phyloP scores from a whole-genome alignment of 2,797 vertebrate species.

The Philypnodon macrostomus region DNA sequence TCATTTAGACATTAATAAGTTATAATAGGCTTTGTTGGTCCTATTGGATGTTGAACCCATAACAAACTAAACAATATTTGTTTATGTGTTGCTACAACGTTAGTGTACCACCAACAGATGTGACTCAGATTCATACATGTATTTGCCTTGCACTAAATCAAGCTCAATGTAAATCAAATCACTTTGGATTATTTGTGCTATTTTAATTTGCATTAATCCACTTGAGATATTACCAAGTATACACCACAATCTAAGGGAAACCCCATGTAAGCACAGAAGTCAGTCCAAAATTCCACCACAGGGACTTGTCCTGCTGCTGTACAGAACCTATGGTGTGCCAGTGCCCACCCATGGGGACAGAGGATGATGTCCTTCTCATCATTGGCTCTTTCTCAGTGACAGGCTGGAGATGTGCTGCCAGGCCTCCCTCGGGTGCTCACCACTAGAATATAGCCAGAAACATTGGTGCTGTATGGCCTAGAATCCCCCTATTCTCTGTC shows the following conservation, averaged over 20 bases:
- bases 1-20: too few relatives aligned
- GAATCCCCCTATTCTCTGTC: conserved; percentile 31
- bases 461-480: conserved; percentile 39
- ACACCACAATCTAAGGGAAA: not conserved
- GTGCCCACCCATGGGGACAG: conserved; percentile 35
- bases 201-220: not conserved
- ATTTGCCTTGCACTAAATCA: too few relatives aligned
- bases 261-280: conserved; percentile 44
- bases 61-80: too few relatives aligned
- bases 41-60: too few relatives aligned
- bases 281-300: conserved; percentile 43
- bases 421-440: conserved; percentile 42
- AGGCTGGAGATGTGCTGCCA: conserved; percentile 49
- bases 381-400: conserved; percentile 43
- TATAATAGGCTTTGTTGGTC: too few relatives aligned
- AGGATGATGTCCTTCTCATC: conserved; percentile 46
- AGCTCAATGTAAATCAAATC: not conserved
- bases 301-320: conserved; percentile 46
- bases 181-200: not conserved
- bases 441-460: conserved; percentile 37
- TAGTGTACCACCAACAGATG: too few relatives aligned
- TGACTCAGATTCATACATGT: too few relatives aligned
- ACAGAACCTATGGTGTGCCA: conserved; percentile 31
- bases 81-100: too few relatives aligned
- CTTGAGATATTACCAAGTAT: not conserved